Evolutionary conservation across 2,888 invertebrate species (phyloP).

Genomic region (Fissipunctia ypsillon): DNA sequence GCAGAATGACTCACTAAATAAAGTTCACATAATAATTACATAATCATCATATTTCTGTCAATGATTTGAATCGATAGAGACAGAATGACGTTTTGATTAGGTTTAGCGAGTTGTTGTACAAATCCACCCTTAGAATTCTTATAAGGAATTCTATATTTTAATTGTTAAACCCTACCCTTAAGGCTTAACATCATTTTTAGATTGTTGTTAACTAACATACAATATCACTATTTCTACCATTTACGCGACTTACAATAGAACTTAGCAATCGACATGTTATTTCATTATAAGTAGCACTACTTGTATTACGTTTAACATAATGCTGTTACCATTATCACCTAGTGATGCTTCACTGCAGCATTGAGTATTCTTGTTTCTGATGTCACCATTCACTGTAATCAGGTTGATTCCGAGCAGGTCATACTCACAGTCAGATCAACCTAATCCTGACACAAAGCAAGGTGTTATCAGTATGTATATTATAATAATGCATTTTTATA

Average conservation of each 20-base stretch:
- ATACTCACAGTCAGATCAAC: background rate
- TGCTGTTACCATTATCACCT: constrained; percentile 19
- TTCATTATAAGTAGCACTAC: constrained; percentile 56
- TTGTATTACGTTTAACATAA: constrained; percentile 34
- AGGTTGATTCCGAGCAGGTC: constrained; percentile 10
- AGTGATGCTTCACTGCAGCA: constrained; percentile 29
- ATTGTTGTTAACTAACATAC: constrained; percentile 33
- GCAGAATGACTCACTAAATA: constrained; percentile 17
- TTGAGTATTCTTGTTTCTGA: constrained; percentile 5
- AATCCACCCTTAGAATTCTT: constrained; percentile 6
- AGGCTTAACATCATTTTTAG: constrained; percentile 13
- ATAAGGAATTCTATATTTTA: constrained; percentile 9
- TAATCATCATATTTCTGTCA: constrained; percentile 13
- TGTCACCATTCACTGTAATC: constrained; percentile 17
- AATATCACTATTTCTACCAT: constrained; percentile 15
- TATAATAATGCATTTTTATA: constrained; percentile 37
- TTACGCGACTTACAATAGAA: constrained; percentile 35
- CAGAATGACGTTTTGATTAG: background rate
- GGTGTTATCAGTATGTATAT: constrained; percentile 25
- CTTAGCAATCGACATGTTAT: constrained; percentile 51
- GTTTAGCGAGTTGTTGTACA: constrained; percentile 21
- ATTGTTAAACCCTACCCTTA: constrained; percentile 11
- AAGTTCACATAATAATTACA: background rate
- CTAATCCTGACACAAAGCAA: constrained; percentile 8
- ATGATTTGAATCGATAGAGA: constrained; percentile 2